These are phyloP conservation scores for Enteromius radiatus DNA, from an alignment of 2,797 vertebrate genomes.

Conservation along the genomic window DNA sequence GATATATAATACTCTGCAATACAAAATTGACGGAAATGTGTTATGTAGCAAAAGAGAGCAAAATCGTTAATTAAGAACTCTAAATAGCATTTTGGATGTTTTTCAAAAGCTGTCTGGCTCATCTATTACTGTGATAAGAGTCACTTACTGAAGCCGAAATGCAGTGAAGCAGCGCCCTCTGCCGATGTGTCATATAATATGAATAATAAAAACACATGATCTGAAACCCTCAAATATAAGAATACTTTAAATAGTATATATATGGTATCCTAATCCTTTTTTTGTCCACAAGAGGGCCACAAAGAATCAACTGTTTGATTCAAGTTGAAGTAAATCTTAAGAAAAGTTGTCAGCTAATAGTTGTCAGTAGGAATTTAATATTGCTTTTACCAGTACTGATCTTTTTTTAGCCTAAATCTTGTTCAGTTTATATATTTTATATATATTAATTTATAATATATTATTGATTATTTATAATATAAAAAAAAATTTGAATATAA, in stretches of 20 bases:
- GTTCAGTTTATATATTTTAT: neutral
- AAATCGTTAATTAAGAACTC: neutral
- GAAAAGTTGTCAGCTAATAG: neutral
- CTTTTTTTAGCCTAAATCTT: neutral
- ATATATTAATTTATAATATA: neutral
- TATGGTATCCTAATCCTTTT: neutral
- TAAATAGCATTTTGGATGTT: neutral
- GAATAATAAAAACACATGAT: neutral
- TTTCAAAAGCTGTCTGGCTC: neutral
- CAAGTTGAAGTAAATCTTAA: neutral
- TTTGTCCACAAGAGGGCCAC: constrained; percentile 24
- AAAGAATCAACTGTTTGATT: neutral
- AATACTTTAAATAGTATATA: neutral
- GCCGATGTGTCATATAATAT: neutral
- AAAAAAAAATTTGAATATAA: neutral
- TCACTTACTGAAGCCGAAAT: neutral
- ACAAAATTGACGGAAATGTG: neutral
- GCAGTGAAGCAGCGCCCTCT: constrained; percentile 24
- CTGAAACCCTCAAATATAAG: neutral
- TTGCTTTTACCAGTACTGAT: neutral
- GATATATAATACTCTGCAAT: neutral
- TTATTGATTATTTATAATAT: too few relatives aligned
- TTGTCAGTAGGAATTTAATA: neutral
- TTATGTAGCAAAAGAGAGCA: neutral
- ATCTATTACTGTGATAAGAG: neutral